Evolutionary conservation across 1,140 invertebrate genomes (phyloP), one percentile per base, ranked within the genome.

Genomic region (Oscheius sp.): DNA sequence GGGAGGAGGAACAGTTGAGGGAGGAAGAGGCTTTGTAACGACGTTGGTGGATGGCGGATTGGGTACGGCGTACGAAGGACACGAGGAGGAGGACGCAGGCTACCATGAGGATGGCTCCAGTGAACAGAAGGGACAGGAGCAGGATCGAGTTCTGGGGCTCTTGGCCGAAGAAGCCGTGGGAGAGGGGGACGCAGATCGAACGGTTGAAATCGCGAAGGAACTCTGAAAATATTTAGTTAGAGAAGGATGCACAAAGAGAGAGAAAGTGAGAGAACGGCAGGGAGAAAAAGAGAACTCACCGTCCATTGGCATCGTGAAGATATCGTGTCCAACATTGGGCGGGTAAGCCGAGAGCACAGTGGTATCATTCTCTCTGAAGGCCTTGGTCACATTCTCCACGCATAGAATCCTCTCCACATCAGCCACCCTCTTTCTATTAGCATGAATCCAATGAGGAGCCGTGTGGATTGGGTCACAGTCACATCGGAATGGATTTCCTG

Each of bases 361-460:
- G 15, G 81, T 80, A 61, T 84, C 81, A 49, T 83, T 83, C 15
- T 46, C 38, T 23, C 34, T 20, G 34, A 83, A 77, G 1, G 81
- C 70, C 29, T 61, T 68, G 20, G 81, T 83, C 42, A 83, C 80
- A 72, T 83, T 83, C 55, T 83, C 81, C 26, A 82, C 79, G 42
- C 81, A 83, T 10, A 74, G 62, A 15, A 83, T 58, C 23, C 34
- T 35, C 10, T 32, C 62, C n/a, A 42, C 28, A 70, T 83, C 81
- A 3, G 32, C 38, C 4, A 83, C 72, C 28, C 58, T 2, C 29
- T 71, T 31, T 10, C 38, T 34, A 20, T 83, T 81, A 18, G 23
- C 3, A 0, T 58, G 31, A 18, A 82, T 46, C 79, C 81, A 82
- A 4, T 64, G 31, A 18, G 69, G 52, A 0, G 69, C 69, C 7